A percentile compares a stretch with the other conserved stretches of the same genome.
Evolutionary conservation across 2,888 invertebrate genomes (phyloP).

Genomic region (Apeira syringaria): DNA sequence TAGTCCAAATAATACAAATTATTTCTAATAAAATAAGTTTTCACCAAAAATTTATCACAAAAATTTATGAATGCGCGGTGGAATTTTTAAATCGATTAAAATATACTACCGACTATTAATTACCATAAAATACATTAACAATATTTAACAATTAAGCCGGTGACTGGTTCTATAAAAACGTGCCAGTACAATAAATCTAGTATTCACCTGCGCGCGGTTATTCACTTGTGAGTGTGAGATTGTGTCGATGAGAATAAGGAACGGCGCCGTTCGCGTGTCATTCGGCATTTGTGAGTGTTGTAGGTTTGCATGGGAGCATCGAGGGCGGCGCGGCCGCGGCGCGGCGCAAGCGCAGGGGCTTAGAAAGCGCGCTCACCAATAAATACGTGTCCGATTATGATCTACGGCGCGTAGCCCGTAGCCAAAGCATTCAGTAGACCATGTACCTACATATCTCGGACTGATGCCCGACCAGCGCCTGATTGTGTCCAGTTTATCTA

Average conservation of each 20-base stretch:
- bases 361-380: slow-evolving; percentile 73
- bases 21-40: not conserved
- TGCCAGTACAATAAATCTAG: slow-evolving; percentile 46
- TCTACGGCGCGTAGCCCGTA: slow-evolving; percentile 81
- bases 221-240: slow-evolving; percentile 40
- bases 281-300: slow-evolving; percentile 62
- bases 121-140: slow-evolving; percentile 28
- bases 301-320: slow-evolving; percentile 43
- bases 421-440: slow-evolving; percentile 44
- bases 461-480: too few relatives aligned
- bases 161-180: slow-evolving; percentile 33
- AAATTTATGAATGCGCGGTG: too few relatives aligned
- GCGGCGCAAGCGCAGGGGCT: slow-evolving; percentile 22
- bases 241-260: slow-evolving; percentile 49
- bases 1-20: not conserved
- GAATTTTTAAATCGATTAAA: too few relatives aligned
- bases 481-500: too few relatives aligned
- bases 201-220: slow-evolving; percentile 44
- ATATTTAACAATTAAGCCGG: slow-evolving; percentile 31
- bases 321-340: slow-evolving; percentile 21
- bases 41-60: too few relatives aligned
- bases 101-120: too few relatives aligned
- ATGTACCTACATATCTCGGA: slow-evolving; percentile 2
- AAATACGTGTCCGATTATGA: slow-evolving; percentile 81
- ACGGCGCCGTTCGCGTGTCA: slow-evolving; percentile 68